Conservation (phyloP, 2,797 vertebrate genomes). For the Prunella strophiata region DNA sequence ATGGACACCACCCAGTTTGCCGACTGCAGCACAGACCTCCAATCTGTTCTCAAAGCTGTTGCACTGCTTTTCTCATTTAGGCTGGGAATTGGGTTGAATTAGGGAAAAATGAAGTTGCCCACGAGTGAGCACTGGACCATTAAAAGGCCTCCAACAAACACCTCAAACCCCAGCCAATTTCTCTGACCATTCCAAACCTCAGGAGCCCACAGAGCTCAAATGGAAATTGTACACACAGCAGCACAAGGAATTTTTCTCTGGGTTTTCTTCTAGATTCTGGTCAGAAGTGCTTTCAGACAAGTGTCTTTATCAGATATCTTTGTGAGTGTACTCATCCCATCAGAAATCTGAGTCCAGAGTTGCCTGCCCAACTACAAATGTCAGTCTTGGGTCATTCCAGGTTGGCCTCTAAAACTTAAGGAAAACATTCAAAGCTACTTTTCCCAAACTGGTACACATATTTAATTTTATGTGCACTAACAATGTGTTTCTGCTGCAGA, state of each 20-base stretch:
- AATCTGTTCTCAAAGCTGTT: conserved; percentile 70
- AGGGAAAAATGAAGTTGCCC: conserved; percentile 31
- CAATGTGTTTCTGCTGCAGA: neutral
- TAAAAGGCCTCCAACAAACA: conserved; percentile 29
- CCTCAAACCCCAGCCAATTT: neutral
- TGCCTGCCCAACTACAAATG: neutral
- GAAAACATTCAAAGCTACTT: neutral
- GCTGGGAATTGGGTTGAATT: conserved; percentile 36
- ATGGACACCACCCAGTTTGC: conserved; percentile 59
- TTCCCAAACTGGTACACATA: neutral
- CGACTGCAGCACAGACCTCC: conserved; percentile 45
- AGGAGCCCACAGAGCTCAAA: neutral
- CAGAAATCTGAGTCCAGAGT: neutral
- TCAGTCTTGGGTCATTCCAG: neutral
- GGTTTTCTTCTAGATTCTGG: neutral
- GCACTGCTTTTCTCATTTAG: conserved; percentile 29
- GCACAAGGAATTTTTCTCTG: neutral
- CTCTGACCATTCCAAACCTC: neutral
- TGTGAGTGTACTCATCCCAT: neutral
- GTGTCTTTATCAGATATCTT: neutral
- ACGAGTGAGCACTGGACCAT: neutral
- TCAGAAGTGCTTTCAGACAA: neutral
- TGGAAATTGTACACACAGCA: neutral
- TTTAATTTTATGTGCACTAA: neutral
- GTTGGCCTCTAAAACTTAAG: neutral